Conservation (phyloP, 1,140 invertebrate genomes). For the Eurosta solidaginis region DNA sequence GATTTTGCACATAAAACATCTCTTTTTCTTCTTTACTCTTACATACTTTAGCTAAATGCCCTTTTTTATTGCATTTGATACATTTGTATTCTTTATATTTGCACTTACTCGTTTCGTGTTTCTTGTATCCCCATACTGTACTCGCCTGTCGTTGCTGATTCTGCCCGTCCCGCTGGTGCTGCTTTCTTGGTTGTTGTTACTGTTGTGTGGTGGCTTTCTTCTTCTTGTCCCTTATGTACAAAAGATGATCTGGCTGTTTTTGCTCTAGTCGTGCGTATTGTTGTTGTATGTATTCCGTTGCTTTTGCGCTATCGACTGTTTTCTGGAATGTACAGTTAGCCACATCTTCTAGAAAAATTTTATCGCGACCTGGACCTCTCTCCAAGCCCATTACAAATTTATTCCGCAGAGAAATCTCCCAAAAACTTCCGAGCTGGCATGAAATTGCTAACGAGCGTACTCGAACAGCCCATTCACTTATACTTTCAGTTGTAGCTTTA, state of each 20-base stretch:
- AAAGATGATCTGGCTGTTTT: neutral
- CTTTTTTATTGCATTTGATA: conserved; percentile 34
- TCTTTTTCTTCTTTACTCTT: no score
- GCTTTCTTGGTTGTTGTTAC: neutral
- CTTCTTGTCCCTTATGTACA: neutral
- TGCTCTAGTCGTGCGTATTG: conserved; percentile 19
- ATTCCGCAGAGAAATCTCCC: conserved; percentile 40
- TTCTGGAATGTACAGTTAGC: conserved; percentile 40
- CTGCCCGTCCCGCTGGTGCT: neutral
- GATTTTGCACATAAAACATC: no score
- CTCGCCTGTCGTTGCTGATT: conserved; percentile 30
- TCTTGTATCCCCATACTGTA: conserved; percentile 37
- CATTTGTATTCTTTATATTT: conserved; percentile 36
- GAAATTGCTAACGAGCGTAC: conserved; percentile 37
- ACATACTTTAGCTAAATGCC: conserved; percentile 39
- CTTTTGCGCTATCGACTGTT: conserved; percentile 42
- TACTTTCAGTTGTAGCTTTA: neutral
- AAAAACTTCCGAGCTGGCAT: conserved; percentile 38
- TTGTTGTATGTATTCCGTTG: conserved; percentile 37
- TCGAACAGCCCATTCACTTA: conserved; percentile 43
- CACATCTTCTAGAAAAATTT: conserved; percentile 59
- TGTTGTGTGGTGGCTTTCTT: neutral
- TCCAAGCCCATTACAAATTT: conserved; percentile 39
- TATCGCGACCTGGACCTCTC: conserved; percentile 52
- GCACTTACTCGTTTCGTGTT: conserved; percentile 35